Evolutionary conservation across 2,797 vertebrate species (phyloP), one percentile per base, ranked within the genome.

Genomic region (Trichosurus vulpecula): DNA sequence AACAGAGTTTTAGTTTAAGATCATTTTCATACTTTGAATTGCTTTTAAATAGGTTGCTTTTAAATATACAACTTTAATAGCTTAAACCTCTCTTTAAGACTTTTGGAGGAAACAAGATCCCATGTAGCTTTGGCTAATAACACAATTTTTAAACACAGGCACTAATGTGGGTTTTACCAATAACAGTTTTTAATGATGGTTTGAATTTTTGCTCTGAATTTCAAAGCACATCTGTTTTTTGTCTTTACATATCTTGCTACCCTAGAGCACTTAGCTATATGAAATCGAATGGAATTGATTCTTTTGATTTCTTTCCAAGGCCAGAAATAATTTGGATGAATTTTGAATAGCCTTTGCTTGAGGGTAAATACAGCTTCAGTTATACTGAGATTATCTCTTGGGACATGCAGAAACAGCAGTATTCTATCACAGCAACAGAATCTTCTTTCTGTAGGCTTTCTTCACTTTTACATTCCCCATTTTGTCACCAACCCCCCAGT

Each of bases 1-100:
- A 55, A 93, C 90, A 54, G 61, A 94, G 55, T 96, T 19, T 92
- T 90, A 92, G 91, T 12, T 52, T 54, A 19, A 96, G 55, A 55
- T 27, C 90, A 4, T 91, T 94, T 90, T 81, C 31, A 11, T 57
- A 13, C 53, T 92, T 95, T 6, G 51, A 58, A 53, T 97, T 92
- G 30, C 92, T 95, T 94, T 90, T 81, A 61, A 30, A 19, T 66
- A 87, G 92, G n/a, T 92, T 30, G 35, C 16, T 61, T 19, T 91
- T 90, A 81, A 81, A 81, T 9, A 41, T 47, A 25, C 22, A 41
- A 31, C 19, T 81, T 81, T 47, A 81, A 25, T 47, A 22, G 19
- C 19, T 25, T 47, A 47, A 47, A 47, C n/a, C 66, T 25, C n/a
- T 47, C 14, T 74, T 6, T 81, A 41, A 81, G 19, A 22, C 57